phyloP scores from a whole-genome alignment of 2,113 vertebrate species.

The Numenius arquata region DNA sequence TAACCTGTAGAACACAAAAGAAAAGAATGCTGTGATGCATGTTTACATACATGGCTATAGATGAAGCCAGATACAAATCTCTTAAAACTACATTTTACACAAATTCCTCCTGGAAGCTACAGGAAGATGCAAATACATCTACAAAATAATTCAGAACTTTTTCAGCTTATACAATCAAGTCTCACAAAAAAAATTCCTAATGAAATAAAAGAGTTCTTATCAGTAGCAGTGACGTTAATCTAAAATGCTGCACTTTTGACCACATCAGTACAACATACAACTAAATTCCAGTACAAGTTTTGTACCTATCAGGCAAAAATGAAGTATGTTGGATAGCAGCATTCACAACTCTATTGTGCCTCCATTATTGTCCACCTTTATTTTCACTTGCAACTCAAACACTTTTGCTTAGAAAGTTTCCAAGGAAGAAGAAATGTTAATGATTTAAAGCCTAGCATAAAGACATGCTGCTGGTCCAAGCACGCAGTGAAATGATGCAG shows the following conservation, averaged over 20 bases:
- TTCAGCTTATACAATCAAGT: background rate
- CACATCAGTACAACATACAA: background rate
- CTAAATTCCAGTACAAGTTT: background rate
- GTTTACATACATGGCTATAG: background rate
- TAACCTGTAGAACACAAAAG: slow-evolving; percentile 69
- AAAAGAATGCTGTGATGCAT: background rate
- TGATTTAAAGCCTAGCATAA: background rate
- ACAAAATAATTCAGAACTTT: background rate
- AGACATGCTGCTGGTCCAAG: background rate
- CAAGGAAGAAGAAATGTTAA: background rate
- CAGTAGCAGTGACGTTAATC: background rate
- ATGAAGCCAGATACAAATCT: background rate
- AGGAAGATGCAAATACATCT: background rate
- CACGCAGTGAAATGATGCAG: background rate
- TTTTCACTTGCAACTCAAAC: slow-evolving; percentile 1
- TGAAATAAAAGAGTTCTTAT: background rate
- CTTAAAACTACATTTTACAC: background rate
- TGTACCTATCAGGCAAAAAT: background rate
- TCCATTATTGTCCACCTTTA: background rate
- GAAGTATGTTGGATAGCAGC: background rate
- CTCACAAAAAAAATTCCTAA: background rate
- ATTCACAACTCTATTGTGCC: background rate
- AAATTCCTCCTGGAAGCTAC: background rate
- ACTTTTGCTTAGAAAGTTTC: background rate
- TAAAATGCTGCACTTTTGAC: background rate